These are phyloP conservation scores for Bombylius major DNA, from an alignment of 2,888 invertebrate species.

Conservation along the genomic window DNA sequence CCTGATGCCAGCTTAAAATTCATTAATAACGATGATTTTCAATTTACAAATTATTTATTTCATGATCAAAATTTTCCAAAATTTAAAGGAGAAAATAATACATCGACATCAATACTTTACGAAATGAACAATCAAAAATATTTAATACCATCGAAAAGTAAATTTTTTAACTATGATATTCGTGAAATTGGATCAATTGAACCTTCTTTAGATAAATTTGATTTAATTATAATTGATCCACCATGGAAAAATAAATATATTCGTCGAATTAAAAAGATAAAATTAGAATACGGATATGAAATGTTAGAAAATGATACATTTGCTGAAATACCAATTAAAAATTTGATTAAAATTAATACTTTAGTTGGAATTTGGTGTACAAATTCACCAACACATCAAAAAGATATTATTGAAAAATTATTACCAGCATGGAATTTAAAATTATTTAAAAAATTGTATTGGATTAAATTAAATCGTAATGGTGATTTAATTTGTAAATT, in stretches of 20 bases:
- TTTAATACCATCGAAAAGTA: slow-evolving; percentile 53
- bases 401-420: slow-evolving; percentile 54
- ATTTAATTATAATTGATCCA: slow-evolving; percentile 81
- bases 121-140: slow-evolving; percentile 39
- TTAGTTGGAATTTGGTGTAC: slow-evolving; percentile 87
- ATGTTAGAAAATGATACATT: slow-evolving; percentile 71
- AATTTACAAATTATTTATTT: neutral
- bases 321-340: slow-evolving; percentile 52
- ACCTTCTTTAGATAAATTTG: slow-evolving; percentile 42
- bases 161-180: slow-evolving; percentile 56
- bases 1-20: neutral
- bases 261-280: slow-evolving; percentile 56
- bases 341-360: slow-evolving; percentile 47
- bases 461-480: slow-evolving; percentile 70
- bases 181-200: slow-evolving; percentile 36
- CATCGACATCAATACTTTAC: slow-evolving; percentile 39
- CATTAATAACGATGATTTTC: neutral
- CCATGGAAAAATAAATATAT: slow-evolving; percentile 96
- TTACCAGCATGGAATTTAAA: slow-evolving; percentile 68
- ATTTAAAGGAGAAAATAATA: slow-evolving; percentile 46
- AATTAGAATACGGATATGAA: slow-evolving; percentile 46
- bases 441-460: slow-evolving; percentile 64
- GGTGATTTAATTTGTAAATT: slow-evolving; percentile 59
- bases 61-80: slow-evolving; percentile 22
- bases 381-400: slow-evolving; percentile 60